Evolutionary conservation across 2,113 vertebrate genomes (phyloP).

Genomic region (Merops nubicus): DNA sequence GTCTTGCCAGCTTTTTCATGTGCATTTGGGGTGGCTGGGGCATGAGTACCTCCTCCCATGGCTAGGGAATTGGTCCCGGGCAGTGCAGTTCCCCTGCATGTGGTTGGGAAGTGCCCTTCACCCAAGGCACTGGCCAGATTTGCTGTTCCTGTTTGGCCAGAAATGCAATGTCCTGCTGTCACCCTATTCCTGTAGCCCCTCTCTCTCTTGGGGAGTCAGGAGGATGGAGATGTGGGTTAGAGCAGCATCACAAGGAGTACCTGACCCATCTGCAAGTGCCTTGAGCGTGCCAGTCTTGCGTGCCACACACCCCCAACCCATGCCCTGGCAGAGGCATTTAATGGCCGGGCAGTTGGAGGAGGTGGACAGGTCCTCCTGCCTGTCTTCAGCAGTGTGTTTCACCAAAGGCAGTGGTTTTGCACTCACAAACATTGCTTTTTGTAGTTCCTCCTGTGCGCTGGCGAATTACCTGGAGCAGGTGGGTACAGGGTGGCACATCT

Average conservation of each 20-base stretch:
- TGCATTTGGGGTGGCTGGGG: background rate
- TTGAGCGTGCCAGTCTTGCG: accelerated
- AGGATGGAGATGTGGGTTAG: background rate
- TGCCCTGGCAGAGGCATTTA: background rate
- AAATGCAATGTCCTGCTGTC: background rate
- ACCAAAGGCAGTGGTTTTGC: background rate
- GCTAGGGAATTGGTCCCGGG: background rate
- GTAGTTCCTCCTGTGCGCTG: background rate
- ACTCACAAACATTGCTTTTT: background rate
- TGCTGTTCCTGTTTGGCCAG: background rate
- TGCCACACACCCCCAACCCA: background rate
- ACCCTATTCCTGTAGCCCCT: background rate
- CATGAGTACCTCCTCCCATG: background rate
- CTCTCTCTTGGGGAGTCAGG: background rate
- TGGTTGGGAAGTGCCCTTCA: background rate
- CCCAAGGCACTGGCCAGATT: background rate
- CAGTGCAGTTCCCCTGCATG: background rate
- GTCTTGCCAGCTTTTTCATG: background rate
- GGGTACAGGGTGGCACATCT: background rate
- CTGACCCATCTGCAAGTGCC: background rate
- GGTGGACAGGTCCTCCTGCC: background rate
- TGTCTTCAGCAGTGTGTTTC: background rate
- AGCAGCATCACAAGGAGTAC: background rate
- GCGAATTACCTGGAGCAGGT: background rate
- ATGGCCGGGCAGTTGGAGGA: background rate